Conservation (phyloP, 2,113 vertebrate genomes). For the Erythrocercus mccallii region DNA sequence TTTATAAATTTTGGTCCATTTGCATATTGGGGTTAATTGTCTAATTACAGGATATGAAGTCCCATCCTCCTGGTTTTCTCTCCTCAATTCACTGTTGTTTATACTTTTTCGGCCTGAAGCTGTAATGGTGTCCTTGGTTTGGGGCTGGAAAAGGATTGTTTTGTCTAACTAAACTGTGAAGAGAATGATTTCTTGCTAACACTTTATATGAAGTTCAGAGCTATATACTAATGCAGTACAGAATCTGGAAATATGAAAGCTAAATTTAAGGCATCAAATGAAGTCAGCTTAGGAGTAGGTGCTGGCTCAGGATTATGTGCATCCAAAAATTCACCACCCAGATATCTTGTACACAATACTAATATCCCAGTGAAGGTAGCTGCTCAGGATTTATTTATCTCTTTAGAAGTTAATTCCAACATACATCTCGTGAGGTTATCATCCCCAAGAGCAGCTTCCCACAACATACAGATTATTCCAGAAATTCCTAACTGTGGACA, state of each 20-base stretch:
- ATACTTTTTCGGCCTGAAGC: not conserved
- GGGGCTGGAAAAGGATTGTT: not conserved
- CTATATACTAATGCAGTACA: not conserved
- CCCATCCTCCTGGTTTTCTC: not conserved
- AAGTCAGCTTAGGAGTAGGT: not conserved
- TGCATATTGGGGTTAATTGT: not conserved
- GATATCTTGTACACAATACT: not conserved
- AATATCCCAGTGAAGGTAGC: not conserved
- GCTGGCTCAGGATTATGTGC: not conserved
- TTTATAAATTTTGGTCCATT: not conserved
- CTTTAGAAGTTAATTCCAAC: not conserved
- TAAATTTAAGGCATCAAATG: not conserved
- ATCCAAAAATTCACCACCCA: not conserved
- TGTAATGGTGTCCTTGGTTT: not conserved
- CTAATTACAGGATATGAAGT: not conserved
- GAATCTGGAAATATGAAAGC: not conserved
- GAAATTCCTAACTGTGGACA: not conserved
- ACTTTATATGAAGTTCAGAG: not conserved
- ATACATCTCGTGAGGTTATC: fast-evolving
- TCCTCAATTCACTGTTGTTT: not conserved
- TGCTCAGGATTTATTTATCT: not conserved
- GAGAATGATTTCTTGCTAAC: not conserved
- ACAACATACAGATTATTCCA: not conserved
- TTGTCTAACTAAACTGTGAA: not conserved
- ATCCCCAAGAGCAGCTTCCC: not conserved